Conservation (phyloP, 2,888 invertebrate genomes). For the Lucinisca nassula region DNA sequence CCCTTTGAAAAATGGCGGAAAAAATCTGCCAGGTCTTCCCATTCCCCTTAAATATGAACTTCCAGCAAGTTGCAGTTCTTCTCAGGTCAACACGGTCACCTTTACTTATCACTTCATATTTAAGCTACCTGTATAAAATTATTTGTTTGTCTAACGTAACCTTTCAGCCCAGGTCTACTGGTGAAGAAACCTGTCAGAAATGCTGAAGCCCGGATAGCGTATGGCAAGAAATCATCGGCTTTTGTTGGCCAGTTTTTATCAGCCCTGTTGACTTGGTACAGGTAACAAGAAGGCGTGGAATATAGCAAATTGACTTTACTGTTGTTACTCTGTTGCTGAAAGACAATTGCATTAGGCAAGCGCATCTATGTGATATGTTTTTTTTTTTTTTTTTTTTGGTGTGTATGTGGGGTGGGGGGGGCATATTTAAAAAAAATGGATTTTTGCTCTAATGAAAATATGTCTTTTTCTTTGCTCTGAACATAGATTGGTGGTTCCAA, state of each 20-base stretch:
- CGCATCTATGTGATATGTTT: no score
- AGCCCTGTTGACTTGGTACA: conserved; percentile 89
- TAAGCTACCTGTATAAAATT: conserved; percentile 10
- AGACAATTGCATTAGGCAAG: no score
- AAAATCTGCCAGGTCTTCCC: no score
- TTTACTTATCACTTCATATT: neutral
- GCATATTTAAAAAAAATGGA: no score
- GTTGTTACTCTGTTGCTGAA: conserved; percentile 82
- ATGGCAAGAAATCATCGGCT: conserved; percentile 88
- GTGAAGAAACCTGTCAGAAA: conserved; percentile 96
- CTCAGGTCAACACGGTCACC: neutral
- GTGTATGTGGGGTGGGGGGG: no score
- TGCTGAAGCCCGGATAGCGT: conserved; percentile 94
- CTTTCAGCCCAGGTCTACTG: conserved; percentile 88
- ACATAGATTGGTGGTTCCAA: no score
- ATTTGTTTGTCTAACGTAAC: conserved; percentile 86
- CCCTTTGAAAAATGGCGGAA: no score
- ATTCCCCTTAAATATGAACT: no score
- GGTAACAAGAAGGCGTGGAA: conserved; percentile 90
- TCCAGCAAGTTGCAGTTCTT: no score
- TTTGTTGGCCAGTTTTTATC: conserved; percentile 91
- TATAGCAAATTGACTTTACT: conserved; percentile 91
- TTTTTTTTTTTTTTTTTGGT: no score
- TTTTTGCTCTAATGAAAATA: no score
- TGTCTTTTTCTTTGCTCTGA: no score